Conservation (phyloP, 2,113 vertebrate genomes). For the Rutilus rutilus region DNA sequence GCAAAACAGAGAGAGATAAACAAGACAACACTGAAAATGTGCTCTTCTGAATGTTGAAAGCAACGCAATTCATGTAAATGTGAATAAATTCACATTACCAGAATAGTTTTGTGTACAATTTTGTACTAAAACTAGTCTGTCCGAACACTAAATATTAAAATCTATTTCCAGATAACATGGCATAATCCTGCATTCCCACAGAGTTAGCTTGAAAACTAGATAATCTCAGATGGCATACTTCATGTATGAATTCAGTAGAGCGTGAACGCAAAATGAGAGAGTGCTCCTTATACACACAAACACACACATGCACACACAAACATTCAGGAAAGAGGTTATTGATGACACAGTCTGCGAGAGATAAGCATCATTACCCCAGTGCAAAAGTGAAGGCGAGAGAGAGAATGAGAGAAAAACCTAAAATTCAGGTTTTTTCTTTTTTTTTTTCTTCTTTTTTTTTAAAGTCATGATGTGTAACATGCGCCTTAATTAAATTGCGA, state of each 20-base stretch:
- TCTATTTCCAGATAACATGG: neutral
- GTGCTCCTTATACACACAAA: slow-evolving; percentile 10
- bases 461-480: slow-evolving; percentile 19
- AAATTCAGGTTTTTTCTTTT: neutral
- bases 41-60: neutral
- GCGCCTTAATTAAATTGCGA: neutral
- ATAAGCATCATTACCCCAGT: slow-evolving; percentile 37
- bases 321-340: slow-evolving; percentile 34
- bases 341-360: slow-evolving; percentile 26
- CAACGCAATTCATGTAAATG: neutral
- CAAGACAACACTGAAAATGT: neutral
- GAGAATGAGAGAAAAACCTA: neutral
- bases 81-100: neutral
- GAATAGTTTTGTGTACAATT: neutral
- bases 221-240: slow-evolving; percentile 21
- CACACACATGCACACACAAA: slow-evolving; percentile 31
- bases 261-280: slow-evolving; percentile 2
- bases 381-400: neutral
- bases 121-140: neutral
- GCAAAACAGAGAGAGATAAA: neutral
- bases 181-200: neutral
- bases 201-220: slow-evolving; percentile 6
- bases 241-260: slow-evolving; percentile 14
- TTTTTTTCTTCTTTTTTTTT: no score
- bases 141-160: neutral